Evolutionary conservation across 2,113 vertebrate species (phyloP).

Genomic region (Gadus chalcogrammus): DNA sequence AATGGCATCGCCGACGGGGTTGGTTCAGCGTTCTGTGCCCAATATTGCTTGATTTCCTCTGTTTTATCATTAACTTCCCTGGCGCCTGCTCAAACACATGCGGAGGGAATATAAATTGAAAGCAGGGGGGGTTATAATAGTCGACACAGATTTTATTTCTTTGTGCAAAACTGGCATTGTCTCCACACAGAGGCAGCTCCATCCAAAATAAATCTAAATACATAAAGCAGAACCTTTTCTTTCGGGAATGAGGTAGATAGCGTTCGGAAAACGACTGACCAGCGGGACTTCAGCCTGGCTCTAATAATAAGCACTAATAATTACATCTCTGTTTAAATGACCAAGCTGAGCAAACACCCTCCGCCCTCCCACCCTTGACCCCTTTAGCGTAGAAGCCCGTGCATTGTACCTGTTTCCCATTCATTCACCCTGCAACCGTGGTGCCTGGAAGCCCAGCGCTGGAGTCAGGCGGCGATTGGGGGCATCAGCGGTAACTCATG

Average conservation of each 20-base stretch:
- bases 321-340: slow-evolving; percentile 47
- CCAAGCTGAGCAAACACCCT: slow-evolving; percentile 65
- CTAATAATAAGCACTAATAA: slow-evolving; percentile 55
- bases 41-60: slow-evolving; percentile 38
- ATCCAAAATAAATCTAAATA: background rate
- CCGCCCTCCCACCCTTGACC: slow-evolving; percentile 32
- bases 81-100: slow-evolving; percentile 22
- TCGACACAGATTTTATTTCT: background rate
- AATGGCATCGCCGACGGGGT: slow-evolving; percentile 42
- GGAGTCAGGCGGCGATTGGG: slow-evolving; percentile 2
- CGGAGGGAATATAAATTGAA: slow-evolving; percentile 22
- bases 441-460: background rate
- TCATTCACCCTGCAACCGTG: slow-evolving; percentile 31
- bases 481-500: slow-evolving; percentile 32
- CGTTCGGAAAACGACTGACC: slow-evolving; percentile 13
- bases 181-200: background rate
- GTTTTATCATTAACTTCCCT: slow-evolving; percentile 41
- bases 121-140: background rate
- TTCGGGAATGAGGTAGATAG: slow-evolving; percentile 43
- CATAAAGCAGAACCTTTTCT: background rate
- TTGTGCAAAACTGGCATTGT: slow-evolving; percentile 10
- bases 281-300: too few species aligned
- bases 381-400: slow-evolving; percentile 43
- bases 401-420: slow-evolving; percentile 40
- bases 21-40: slow-evolving; percentile 21